Conservation (phyloP, 2,888 invertebrate genomes). For the Machimus atricapillus region DNA sequence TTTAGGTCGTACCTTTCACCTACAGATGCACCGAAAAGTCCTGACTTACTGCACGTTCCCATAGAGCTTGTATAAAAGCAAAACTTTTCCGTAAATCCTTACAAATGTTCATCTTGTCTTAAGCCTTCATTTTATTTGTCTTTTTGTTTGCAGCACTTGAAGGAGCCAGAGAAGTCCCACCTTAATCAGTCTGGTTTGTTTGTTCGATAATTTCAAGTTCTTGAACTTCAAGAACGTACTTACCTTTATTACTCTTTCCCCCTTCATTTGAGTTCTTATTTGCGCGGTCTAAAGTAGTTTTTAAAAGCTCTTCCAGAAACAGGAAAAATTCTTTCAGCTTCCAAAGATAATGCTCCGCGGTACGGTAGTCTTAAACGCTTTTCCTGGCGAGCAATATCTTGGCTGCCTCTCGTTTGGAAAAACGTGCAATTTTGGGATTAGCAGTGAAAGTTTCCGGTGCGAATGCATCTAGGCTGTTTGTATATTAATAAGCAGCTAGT, state of each 20-base stretch:
- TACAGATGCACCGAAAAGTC: background rate
- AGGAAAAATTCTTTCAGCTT: background rate
- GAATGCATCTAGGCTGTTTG: background rate
- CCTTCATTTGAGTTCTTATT: constrained; percentile 28
- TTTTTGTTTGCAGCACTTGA: constrained; percentile 13
- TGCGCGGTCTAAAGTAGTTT: constrained; percentile 28
- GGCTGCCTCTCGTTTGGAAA: background rate
- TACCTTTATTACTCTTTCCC: constrained; percentile 32
- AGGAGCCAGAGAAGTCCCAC: constrained; percentile 15
- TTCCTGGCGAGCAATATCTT: background rate
- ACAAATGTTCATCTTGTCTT: constrained; percentile 42
- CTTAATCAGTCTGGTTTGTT: constrained; percentile 41
- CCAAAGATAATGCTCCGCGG: background rate
- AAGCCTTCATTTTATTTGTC: constrained; percentile 37
- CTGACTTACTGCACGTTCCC: background rate
- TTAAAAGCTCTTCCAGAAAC: constrained; percentile 15
- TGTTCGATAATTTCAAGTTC: constrained; percentile 43
- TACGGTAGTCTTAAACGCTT: background rate
- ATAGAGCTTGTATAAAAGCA: background rate
- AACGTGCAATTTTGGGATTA: background rate
- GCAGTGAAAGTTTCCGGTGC: background rate
- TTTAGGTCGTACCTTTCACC: constrained; percentile 9
- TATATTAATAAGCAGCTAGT: background rate
- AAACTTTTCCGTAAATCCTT: constrained; percentile 36
- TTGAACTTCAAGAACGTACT: constrained; percentile 38